These are phyloP conservation scores for Brachionus asplanchnoidis DNA, from an alignment of 1,140 invertebrate genomes.

Conservation along the genomic window DNA sequence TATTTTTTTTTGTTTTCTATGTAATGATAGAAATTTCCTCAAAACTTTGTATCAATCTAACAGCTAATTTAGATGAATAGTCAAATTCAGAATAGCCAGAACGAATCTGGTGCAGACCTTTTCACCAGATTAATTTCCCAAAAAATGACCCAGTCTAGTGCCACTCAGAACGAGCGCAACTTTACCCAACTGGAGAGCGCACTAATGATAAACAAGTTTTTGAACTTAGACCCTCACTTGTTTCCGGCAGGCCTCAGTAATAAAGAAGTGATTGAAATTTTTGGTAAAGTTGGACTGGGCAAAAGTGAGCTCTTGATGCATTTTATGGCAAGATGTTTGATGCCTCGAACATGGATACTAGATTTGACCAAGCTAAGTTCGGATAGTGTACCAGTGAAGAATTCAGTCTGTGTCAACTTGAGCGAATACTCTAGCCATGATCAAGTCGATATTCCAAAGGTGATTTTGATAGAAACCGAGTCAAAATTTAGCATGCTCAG, in stretches of 20 bases:
- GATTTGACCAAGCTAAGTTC: neutral
- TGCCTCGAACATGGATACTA: neutral
- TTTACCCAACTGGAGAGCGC: neutral
- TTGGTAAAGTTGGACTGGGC: neutral
- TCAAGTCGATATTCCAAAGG: neutral
- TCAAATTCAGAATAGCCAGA: neutral
- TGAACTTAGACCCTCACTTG: neutral
- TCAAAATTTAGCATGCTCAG: neutral
- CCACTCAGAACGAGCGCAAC: neutral
- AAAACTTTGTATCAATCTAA: neutral
- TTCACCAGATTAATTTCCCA: neutral
- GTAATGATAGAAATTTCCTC: neutral
- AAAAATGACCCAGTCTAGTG: neutral
- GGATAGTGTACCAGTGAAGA: neutral
- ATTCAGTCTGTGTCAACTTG: neutral
- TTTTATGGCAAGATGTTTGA: neutral
- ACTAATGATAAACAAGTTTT: neutral
- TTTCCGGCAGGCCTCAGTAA: neutral
- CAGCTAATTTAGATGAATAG: neutral
- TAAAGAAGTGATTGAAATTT: constrained; percentile 23
- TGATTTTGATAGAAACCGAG: constrained; percentile 9
- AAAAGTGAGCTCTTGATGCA: neutral
- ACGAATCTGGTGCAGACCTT: constrained; percentile 28
- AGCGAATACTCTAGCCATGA: neutral
- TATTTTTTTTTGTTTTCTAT: neutral